Base-by-base conservation (phyloP, 35 echinoderm and acorn worm species). In the Holothuria glaberrima region DNA sequence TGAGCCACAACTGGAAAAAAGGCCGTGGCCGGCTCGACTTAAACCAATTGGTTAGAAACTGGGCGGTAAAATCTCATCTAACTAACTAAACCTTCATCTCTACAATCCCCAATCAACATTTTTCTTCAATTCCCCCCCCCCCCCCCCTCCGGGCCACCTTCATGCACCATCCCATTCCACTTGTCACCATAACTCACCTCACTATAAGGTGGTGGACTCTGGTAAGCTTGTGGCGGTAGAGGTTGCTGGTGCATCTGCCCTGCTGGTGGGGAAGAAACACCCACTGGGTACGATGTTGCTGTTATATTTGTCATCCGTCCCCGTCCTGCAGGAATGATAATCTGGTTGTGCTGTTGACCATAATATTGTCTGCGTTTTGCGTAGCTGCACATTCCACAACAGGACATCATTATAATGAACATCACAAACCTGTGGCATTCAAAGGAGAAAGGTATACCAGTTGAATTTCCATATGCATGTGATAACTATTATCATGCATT, bases 121-220 rank as follows among this genome's bases (percentile, higher is more conserved):
- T 41, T 41, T 54, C 50, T 17, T 54, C 13, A 14, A 2, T 9
- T 14, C 50, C 50, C 50, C 13, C 50, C 50, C 50, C 16, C 44
- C 44, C 44, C 44, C 44, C 44, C 10, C 44, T 10, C 44, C 44
- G 10, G 10, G 10, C 44, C 44, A 54, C 50, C 5, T 54, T 5
- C 12, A 12, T 54, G 13, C 36, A 54, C 16, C 50, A 29, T 25
- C 66, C 66, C 7, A n/a, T n/a, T n/a, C n/a, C n/a, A n/a, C n/a
- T n/a, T n/a, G 27, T 27, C 71, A 2, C 36, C 36, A 41, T n/a
- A 0, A 68, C 68, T 92, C 77, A 92, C 91, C 91, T 92, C 91
- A 87, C 83, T 92, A 71, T 92, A 88, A 59, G 91, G 69, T 68
- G 91, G 91, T 3, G 91, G 91, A 19, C 68, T 75, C 29, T 71